Percentiles rank a stretch among this genome's conserved stretches.
These are phyloP conservation scores for Seira ritae DNA, from an alignment of 2,888 invertebrate species.

Conservation along the genomic window DNA sequence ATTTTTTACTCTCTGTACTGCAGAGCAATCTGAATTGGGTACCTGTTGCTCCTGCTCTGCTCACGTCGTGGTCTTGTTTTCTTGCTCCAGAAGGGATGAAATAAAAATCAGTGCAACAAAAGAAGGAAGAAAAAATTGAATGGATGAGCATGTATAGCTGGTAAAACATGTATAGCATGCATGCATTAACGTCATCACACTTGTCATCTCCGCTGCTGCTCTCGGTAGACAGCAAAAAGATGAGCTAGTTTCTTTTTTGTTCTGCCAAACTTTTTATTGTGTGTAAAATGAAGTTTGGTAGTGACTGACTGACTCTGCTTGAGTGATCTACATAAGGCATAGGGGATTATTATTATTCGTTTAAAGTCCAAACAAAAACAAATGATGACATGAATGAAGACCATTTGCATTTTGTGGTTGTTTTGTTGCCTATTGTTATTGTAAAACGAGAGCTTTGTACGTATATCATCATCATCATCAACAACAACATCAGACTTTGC, in stretches of 20 bases:
- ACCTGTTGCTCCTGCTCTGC: neutral
- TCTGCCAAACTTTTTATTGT: slow-evolving; percentile 33
- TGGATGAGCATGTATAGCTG: slow-evolving; percentile 25
- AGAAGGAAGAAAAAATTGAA: slow-evolving; percentile 5
- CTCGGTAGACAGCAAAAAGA: slow-evolving; percentile 32
- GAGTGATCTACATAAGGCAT: slow-evolving; percentile 48
- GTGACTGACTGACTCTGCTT: slow-evolving; percentile 53
- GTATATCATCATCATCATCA: neutral
- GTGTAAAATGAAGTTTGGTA: slow-evolving; percentile 18
- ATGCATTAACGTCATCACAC: slow-evolving; percentile 51
- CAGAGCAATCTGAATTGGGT: neutral
- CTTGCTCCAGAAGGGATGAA: slow-evolving; percentile 27
- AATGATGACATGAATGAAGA: slow-evolving; percentile 56
- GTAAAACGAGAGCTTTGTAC: neutral
- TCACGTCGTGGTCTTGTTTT: neutral
- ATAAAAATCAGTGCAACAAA: slow-evolving; percentile 56
- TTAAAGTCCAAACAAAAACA: slow-evolving; percentile 35
- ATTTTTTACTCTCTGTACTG: neutral
- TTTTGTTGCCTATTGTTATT: slow-evolving; percentile 22
- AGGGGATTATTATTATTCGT: neutral
- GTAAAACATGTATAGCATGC: slow-evolving; percentile 17
- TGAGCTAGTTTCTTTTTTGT: slow-evolving; percentile 53
- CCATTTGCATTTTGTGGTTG: slow-evolving; percentile 62
- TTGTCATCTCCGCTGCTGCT: slow-evolving; percentile 38
- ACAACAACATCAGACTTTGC: no score